These are phyloP conservation scores for Raja brachyura DNA, from an alignment of 2,113 vertebrate genomes.

Conservation along the genomic window DNA sequence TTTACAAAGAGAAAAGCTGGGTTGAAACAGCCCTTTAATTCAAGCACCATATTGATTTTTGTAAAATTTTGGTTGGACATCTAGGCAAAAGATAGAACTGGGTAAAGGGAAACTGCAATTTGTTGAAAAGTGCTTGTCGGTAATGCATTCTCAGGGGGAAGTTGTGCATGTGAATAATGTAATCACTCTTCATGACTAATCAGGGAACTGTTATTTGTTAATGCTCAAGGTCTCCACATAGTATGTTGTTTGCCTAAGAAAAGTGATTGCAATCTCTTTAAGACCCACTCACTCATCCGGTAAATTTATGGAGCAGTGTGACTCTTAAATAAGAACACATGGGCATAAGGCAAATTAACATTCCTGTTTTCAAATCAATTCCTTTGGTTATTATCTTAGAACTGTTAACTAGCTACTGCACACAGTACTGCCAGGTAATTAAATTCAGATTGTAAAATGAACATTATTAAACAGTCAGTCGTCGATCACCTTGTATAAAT, in stretches of 20 bases:
- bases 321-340: conserved; percentile 2
- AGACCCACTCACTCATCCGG: neutral
- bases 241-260: neutral
- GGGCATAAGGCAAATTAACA: neutral
- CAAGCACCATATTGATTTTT: neutral
- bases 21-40: neutral
- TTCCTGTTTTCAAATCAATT: neutral
- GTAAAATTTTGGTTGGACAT: neutral
- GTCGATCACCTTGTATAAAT: neutral
- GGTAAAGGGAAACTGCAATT: neutral
- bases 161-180: neutral
- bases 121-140: neutral
- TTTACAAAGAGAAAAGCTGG: neutral
- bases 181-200: neutral
- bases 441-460: conserved; percentile 16
- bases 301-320: neutral
- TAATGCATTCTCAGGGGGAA: neutral
- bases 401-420: neutral
- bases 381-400: neutral
- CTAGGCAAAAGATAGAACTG: neutral
- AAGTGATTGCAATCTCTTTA: neutral
- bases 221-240: neutral
- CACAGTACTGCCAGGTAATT: neutral
- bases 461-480: neutral
- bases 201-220: neutral